Evolutionary conservation across 2,113 vertebrate genomes (phyloP).

Genomic region (Notothenia coriiceps): DNA sequence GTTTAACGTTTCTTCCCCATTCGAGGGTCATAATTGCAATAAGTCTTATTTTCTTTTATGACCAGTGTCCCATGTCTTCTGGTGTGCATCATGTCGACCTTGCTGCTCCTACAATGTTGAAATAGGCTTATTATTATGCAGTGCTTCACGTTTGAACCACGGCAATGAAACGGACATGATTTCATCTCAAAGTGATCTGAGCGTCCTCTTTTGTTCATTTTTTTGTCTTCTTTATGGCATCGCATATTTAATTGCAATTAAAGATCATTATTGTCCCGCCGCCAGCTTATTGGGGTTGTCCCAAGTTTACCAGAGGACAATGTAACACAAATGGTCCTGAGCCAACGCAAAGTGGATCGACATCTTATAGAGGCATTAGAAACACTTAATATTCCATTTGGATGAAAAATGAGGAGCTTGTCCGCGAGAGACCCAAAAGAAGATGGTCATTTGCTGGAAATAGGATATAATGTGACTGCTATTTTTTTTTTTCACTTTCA

Average conservation of each 20-base stretch:
- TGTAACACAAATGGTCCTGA: constrained; percentile 33
- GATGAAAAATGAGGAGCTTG: constrained; percentile 26
- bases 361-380: constrained; percentile 40
- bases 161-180: constrained; percentile 28
- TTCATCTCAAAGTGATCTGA: constrained; percentile 37
- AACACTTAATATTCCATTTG: constrained; percentile 52
- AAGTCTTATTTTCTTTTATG: constrained; percentile 46
- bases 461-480: background rate
- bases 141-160: constrained; percentile 19
- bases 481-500: constrained; percentile 23
- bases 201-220: constrained; percentile 9
- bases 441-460: constrained; percentile 28
- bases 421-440: constrained; percentile 3
- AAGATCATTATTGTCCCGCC: constrained; percentile 30
- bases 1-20: constrained; percentile 17
- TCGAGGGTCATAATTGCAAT: constrained; percentile 17
- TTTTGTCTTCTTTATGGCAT: constrained; percentile 12
- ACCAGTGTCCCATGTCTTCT: constrained; percentile 32
- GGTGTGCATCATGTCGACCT: constrained; percentile 29
- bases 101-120: constrained; percentile 25
- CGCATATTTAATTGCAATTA: constrained; percentile 36
- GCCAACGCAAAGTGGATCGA: constrained; percentile 18
- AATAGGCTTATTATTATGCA: constrained; percentile 25
- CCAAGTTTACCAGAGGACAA: constrained; percentile 45
- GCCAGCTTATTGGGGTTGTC: constrained; percentile 29